Evolutionary conservation across 2,113 vertebrate species (phyloP), one percentile per base, ranked within the genome.

Genomic region (Cervus canadensis): DNA sequence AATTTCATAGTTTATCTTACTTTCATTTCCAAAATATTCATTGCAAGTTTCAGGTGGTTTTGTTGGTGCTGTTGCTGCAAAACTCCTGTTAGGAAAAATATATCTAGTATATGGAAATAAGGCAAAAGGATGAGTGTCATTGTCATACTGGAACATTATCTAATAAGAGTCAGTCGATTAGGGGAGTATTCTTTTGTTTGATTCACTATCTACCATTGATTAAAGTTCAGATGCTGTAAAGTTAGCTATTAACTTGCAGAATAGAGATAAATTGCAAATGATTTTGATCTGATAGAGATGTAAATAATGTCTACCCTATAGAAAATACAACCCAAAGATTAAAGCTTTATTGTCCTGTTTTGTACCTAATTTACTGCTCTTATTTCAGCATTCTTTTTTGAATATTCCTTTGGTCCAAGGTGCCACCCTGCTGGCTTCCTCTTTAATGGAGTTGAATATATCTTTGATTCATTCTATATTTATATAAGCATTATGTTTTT

Each of bases 1-100:
- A 84, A 95, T 91, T 56, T 71, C 40, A 59, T 43, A 48, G 26
- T 52, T 96, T 64, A 93, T 71, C 60, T 95, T 60, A 60, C n/a
- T 91, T 97, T 83, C 67, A 43, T 93, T 84, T 92, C 36, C 17
- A 85, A 97, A 97, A 52, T 23, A 54, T 4, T 45, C 11, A 85
- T 13, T 85, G 17, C 14, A 85, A 56, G 26, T 76, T 48, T 87
- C 59, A 91, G 7, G 19, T 9, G 67, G 28, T 54, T 82, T 52
- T 60, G 79, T 87, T 54, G 76, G 19, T 82, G 33, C 13, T 50
- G 33, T 9, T 40, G 33, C 30, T 81, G 56, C 23, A 78, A 89
- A 1, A 6, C 12, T 6, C 7, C 40, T 84, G 2, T 85, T 95
- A 25, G 52, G 7, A 57, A 83, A 94, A 52, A 56, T 48, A 30